Evolutionary conservation across 2,797 vertebrate species (phyloP).

Genomic region (Pseudocheirus occidentalis): DNA sequence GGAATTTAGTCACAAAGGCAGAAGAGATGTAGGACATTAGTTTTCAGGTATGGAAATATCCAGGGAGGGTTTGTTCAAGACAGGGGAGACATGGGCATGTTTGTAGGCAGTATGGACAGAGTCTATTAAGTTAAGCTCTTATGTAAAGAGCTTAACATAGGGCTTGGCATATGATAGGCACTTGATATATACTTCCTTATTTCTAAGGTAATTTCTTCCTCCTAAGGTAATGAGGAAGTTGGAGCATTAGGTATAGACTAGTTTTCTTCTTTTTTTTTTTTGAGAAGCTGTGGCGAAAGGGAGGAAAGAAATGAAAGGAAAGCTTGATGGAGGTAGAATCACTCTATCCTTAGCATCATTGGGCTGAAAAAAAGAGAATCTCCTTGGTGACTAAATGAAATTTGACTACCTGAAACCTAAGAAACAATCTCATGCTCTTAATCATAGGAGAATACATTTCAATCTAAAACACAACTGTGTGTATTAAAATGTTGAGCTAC

Average conservation of each 20-base stretch:
- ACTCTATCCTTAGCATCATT: background rate
- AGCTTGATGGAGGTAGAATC: background rate
- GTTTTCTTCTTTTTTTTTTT: background rate
- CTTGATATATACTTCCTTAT: background rate
- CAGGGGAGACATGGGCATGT: too few species aligned
- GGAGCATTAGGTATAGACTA: background rate
- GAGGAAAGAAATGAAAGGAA: background rate
- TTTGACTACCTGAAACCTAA: slow-evolving; percentile 31
- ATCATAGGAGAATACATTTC: slow-evolving; percentile 40
- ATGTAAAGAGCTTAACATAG: background rate
- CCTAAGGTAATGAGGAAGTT: background rate
- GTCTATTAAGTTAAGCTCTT: background rate
- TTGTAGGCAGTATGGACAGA: background rate
- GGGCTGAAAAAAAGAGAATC: background rate
- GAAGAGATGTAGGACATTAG: too few species aligned
- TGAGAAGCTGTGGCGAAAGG: background rate
- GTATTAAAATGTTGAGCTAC: slow-evolving; percentile 13
- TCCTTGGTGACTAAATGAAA: slow-evolving; percentile 24
- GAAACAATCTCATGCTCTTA: slow-evolving; percentile 10
- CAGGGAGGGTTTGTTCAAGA: too few species aligned
- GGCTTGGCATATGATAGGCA: background rate
- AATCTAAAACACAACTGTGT: slow-evolving; percentile 17
- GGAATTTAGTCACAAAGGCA: background rate
- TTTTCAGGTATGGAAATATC: too few species aligned
- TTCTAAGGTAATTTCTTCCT: background rate